Conservation (phyloP, 2,113 vertebrate genomes). For the Geococcyx californianus region DNA sequence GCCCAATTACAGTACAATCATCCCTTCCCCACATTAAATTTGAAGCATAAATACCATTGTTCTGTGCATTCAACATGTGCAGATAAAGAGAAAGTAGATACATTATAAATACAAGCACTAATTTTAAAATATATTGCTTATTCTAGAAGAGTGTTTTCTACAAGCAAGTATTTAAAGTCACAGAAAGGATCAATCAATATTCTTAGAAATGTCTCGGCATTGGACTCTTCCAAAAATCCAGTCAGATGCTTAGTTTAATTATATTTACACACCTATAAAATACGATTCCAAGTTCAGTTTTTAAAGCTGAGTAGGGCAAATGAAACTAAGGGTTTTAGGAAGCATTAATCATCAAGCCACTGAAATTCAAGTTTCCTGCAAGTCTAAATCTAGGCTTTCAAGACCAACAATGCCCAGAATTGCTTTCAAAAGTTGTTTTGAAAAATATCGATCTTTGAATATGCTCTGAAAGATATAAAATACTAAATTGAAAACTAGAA, state of each 20-base stretch:
- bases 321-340: background rate
- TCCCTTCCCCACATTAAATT: background rate
- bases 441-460: background rate
- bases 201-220: background rate
- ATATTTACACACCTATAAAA: background rate
- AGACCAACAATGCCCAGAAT: background rate
- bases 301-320: background rate
- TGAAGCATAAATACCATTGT: background rate
- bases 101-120: background rate
- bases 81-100: background rate
- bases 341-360: background rate
- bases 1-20: background rate
- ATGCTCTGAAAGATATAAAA: background rate
- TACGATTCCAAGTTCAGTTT: background rate
- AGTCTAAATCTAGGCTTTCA: background rate
- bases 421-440: background rate
- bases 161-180: background rate
- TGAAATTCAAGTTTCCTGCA: background rate
- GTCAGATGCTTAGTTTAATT: background rate
- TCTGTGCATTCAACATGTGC: background rate
- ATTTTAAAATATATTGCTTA: background rate
- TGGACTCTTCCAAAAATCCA: background rate
- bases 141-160: background rate
- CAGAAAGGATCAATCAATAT: background rate
- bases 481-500: background rate